Evolutionary conservation across 2,888 invertebrate genomes (phyloP).

Genomic region (Stictocephala bisonia): DNA sequence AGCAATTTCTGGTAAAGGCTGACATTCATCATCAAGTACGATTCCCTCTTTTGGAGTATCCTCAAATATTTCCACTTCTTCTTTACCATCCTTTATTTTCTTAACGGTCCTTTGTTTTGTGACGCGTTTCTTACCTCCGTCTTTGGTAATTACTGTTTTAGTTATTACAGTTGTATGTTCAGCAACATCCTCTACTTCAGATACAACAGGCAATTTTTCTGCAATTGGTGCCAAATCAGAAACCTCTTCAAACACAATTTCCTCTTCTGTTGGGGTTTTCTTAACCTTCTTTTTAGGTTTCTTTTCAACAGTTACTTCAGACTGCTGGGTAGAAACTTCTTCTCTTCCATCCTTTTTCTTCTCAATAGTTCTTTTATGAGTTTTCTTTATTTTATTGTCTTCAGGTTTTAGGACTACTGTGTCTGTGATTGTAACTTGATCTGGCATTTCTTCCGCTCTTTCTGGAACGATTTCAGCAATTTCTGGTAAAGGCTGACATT

Average conservation of each 20-base stretch:
- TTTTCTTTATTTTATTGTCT: constrained; percentile 25
- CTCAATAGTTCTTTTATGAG: constrained; percentile 26
- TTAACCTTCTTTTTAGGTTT: constrained; percentile 3
- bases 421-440: constrained; percentile 64
- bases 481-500: constrained; percentile 26
- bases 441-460: constrained; percentile 49
- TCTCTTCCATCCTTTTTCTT: constrained; percentile 54
- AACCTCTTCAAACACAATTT: constrained; percentile 3
- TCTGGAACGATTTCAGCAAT: constrained; percentile 25
- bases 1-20: constrained; percentile 60
- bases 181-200: constrained; percentile 56
- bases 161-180: constrained; percentile 36
- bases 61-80: constrained; percentile 38
- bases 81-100: constrained; percentile 57
- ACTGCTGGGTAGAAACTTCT: constrained; percentile 39
- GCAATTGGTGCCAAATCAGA: constrained; percentile 54
- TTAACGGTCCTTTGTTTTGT: constrained; percentile 63
- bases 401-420: constrained; percentile 58
- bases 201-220: constrained; percentile 65
- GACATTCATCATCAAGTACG: constrained; percentile 48
- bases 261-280: neutral
- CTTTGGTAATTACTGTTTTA: constrained; percentile 37
- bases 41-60: constrained; percentile 61
- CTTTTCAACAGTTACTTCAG: constrained; percentile 31
- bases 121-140: constrained; percentile 52